Conservation (phyloP, 2,888 invertebrate species). For the Agonopterix arenella region DNA sequence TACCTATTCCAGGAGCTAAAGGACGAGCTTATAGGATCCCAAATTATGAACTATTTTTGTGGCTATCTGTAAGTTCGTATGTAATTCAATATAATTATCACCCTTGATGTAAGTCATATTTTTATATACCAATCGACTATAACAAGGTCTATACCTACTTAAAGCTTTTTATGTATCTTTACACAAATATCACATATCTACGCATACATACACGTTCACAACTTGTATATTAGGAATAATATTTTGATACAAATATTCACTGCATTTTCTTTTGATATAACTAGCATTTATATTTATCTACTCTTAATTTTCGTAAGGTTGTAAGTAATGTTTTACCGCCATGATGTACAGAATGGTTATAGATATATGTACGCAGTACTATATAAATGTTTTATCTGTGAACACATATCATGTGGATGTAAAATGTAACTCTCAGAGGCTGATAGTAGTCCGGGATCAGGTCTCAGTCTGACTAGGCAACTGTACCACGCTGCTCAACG, state of each 20-base stretch:
- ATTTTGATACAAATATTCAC: conserved; percentile 74
- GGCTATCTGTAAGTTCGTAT: conserved; percentile 37
- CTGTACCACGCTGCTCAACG: conserved; percentile 39
- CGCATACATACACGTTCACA: conserved; percentile 54
- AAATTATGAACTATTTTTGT: conserved; percentile 44
- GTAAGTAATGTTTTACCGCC: conserved; percentile 57
- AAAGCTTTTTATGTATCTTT: conserved; percentile 60
- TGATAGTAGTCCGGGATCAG: conserved; percentile 44
- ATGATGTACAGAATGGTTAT: conserved; percentile 66
- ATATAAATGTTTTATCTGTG: conserved; percentile 56
- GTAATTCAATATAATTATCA: conserved; percentile 34
- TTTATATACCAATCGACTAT: conserved; percentile 56
- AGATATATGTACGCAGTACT: conserved; percentile 67
- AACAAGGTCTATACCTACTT: conserved; percentile 38
- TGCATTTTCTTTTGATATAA: conserved; percentile 63
- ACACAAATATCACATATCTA: conserved; percentile 71
- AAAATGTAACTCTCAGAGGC: conserved; percentile 56
- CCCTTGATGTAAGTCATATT: conserved; percentile 55
- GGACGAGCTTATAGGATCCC: conserved; percentile 39
- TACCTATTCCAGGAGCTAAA: conserved; percentile 4
- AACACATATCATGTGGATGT: conserved; percentile 72
- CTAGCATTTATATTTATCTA: conserved; percentile 59
- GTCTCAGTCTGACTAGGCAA: conserved; percentile 29
- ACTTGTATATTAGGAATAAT: conserved; percentile 61
- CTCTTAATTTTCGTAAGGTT: conserved; percentile 55